Percentiles rank a stretch among this genome's conserved stretches.
Conservation (phyloP, 2,888 invertebrate species). For the Loripinus fragilis region DNA sequence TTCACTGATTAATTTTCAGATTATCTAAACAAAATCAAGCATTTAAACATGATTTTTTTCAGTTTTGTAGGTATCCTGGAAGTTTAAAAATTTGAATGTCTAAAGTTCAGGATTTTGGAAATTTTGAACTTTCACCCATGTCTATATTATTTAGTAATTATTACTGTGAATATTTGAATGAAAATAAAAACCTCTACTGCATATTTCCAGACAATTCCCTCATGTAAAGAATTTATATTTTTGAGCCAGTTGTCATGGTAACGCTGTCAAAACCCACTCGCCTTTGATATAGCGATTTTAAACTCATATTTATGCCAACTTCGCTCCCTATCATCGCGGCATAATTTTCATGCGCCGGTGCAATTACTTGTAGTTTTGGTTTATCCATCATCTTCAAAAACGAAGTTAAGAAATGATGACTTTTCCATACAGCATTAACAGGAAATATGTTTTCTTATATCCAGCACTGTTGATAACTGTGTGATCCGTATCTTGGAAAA, state of each 20-base stretch:
- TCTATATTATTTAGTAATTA: too few relatives aligned
- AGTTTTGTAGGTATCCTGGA: too few relatives aligned
- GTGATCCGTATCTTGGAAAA: too few relatives aligned
- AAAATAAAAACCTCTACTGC: too few relatives aligned
- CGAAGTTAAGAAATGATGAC: constrained; percentile 52
- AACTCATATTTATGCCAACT: constrained; percentile 14
- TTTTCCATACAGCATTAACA: constrained; percentile 28
- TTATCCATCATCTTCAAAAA: constrained; percentile 48
- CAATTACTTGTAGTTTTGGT: constrained; percentile 17
- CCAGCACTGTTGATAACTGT: neutral
- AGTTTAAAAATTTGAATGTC: too few relatives aligned
- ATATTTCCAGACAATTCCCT: neutral
- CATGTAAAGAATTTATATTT: neutral
- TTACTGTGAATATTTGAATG: too few relatives aligned
- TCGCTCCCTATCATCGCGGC: constrained; percentile 8
- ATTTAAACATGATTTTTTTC: too few relatives aligned
- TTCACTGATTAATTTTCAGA: too few relatives aligned
- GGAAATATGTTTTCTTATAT: constrained; percentile 6
- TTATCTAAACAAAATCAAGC: too few relatives aligned
- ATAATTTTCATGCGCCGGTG: constrained; percentile 17
- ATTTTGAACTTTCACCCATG: too few relatives aligned
- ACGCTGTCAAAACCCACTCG: constrained; percentile 18
- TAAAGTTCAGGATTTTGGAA: too few relatives aligned
- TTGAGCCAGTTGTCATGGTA: constrained; percentile 1
- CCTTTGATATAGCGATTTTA: constrained; percentile 21